Base-by-base conservation (phyloP, 2,797 vertebrate genomes). In the Hydrocynus forskahlii region DNA sequence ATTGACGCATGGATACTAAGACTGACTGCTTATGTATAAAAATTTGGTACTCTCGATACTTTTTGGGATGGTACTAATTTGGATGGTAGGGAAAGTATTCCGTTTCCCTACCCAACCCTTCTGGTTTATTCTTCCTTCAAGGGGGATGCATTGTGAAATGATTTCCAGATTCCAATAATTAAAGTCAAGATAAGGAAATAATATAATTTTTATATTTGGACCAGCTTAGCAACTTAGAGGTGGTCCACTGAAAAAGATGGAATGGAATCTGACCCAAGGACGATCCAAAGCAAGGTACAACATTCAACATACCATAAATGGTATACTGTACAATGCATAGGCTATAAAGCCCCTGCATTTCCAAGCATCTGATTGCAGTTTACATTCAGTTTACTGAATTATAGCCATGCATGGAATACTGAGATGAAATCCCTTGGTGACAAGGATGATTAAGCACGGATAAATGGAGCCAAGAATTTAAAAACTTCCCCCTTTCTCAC, bases 401-500 rank as follows among this genome's bases (percentile, higher is more conserved):
- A 68, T 45, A 67, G 8, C 64, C 35, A 43, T 19, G 38, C 64
- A 67, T 67, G 64, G 66, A 43, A 68, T 9, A 68, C 43, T 45
- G 66, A 68, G 66, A 45, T 21, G 40, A 45, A 68, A 67, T 66
- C n/a, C 55, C 64, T 75, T 19, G 45, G 50, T 52, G 43, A 63
- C 55, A 69, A 69, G 13, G n/a, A 60, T 74, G 50, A 73, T 78
- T 64, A 80, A 63, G 38, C 29, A 54, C 45, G 72, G 29, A 35
- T 43, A 29, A 40, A 70, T 55, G 13, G 45, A 25, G 68, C 68
- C 68, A 50, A 70, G 68, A 70, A 68, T 67, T 66, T 63, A 64
- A 79, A 54, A 73, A 74, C 40, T 68, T 63, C 52, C 71, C 52
- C 43, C 62, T 81, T 81, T 75, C 79, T 83, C 76, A 76, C 57